phyloP scores from a whole-genome alignment of 1,140 invertebrate genomes.

The Drosophila subpulchrella region DNA sequence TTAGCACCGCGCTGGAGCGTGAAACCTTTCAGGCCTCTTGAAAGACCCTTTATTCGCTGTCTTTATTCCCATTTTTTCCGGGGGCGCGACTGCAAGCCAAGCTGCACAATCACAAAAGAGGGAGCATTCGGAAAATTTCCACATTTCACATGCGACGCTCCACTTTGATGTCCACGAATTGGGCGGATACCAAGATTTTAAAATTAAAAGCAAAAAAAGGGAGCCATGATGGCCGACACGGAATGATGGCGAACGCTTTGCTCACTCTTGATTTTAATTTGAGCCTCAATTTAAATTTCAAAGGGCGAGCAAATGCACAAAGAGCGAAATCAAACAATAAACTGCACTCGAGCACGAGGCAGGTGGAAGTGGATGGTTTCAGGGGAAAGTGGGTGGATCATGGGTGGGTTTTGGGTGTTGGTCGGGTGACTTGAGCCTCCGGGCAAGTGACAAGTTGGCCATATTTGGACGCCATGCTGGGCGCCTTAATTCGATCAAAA shows the following conservation, averaged over 20 bases:
- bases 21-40: slow-evolving; percentile 45
- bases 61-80: slow-evolving; percentile 9
- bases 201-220: slow-evolving; percentile 7
- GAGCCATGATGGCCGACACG: slow-evolving; percentile 35
- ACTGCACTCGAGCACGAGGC: slow-evolving; percentile 73
- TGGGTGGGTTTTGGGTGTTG: slow-evolving; percentile 2
- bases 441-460: slow-evolving; percentile 66
- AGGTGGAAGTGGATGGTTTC: slow-evolving; percentile 11
- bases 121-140: slow-evolving; percentile 45
- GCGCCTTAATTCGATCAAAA: slow-evolving; percentile 73
- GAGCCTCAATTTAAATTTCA: slow-evolving; percentile 73
- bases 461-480: slow-evolving; percentile 82
- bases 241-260: slow-evolving; percentile 58
- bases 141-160: slow-evolving; percentile 55
- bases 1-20: slow-evolving; percentile 52
- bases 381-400: neutral
- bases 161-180: slow-evolving; percentile 70
- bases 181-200: slow-evolving; percentile 54
- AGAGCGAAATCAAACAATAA: slow-evolving; percentile 78
- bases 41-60: slow-evolving; percentile 34
- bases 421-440: neutral
- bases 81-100: slow-evolving; percentile 41
- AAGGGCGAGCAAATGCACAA: slow-evolving; percentile 74
- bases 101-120: slow-evolving; percentile 74
- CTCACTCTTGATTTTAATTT: slow-evolving; percentile 68